Evolutionary conservation across 2,113 vertebrate genomes (phyloP).

Genomic region (Opisthocomus hoazin): DNA sequence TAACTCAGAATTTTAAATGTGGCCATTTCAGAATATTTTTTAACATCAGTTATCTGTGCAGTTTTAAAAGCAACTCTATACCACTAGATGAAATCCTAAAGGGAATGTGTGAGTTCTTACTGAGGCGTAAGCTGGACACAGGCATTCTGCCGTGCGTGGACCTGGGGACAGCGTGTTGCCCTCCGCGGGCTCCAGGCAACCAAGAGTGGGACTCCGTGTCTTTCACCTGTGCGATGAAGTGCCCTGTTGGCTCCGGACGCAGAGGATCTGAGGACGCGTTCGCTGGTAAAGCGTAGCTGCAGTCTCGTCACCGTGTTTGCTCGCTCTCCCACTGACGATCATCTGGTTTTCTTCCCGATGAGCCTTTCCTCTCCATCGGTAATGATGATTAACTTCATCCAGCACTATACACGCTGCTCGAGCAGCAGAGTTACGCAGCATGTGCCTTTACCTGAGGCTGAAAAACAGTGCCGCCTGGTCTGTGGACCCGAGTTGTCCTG

Average conservation of each 20-base stretch:
- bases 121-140: fast-evolving
- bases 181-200: not conserved
- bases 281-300: not conserved
- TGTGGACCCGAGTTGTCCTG: fast-evolving
- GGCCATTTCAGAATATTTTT: conserved; percentile 25
- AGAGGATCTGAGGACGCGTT: not conserved
- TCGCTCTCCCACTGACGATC: not conserved
- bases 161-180: not conserved
- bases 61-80: not conserved
- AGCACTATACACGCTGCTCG: not conserved
- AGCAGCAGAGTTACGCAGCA: not conserved
- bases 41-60: not conserved
- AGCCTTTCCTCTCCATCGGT: not conserved
- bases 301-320: not conserved
- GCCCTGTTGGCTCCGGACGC: not conserved
- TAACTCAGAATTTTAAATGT: conserved; percentile 22
- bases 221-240: not conserved
- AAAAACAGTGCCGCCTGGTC: not conserved
- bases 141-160: not conserved
- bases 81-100: not conserved
- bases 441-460: not conserved
- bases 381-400: not conserved
- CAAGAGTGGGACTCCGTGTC: not conserved
- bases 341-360: not conserved
- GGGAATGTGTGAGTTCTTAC: not conserved